A percentile compares a stretch with the other conserved stretches of the same genome.
Evolutionary conservation across 2,888 invertebrate genomes (phyloP).

Genomic region (Drosophila siamana): DNA sequence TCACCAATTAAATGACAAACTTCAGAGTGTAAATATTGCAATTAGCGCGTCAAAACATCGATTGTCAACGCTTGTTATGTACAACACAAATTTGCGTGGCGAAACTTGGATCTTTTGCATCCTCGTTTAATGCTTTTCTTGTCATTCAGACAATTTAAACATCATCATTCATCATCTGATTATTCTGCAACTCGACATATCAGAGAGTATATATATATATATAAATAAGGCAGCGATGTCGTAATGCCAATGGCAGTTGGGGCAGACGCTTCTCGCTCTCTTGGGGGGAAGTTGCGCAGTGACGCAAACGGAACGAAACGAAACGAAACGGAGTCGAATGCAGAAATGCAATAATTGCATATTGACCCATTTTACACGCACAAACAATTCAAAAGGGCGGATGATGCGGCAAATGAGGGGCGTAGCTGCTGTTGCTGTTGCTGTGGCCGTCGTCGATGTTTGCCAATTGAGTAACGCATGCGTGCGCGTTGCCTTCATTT

Average conservation of each 20-base stretch:
- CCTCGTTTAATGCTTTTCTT: background rate
- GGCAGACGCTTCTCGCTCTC: conserved; percentile 15
- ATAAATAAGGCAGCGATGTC: conserved; percentile 1
- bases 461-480: conserved; percentile 75
- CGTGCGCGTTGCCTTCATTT: conserved; percentile 78
- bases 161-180: conserved; percentile 9
- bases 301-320: conserved; percentile 59
- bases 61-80: background rate
- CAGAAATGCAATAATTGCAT: conserved; percentile 74
- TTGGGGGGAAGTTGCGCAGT: conserved; percentile 31
- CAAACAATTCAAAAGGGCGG: conserved; percentile 40
- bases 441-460: conserved; percentile 25
- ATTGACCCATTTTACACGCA: conserved; percentile 75
- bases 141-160: background rate
- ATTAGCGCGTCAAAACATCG: background rate
- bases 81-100: background rate
- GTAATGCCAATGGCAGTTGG: conserved; percentile 5
- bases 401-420: conserved; percentile 24
- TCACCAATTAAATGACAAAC: background rate
- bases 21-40: background rate
- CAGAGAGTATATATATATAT: background rate
- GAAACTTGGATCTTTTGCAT: background rate
- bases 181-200: background rate
- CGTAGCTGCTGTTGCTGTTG: conserved; percentile 14
- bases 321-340: conserved; percentile 51